Evolutionary conservation across 2,888 invertebrate genomes (phyloP).

Genomic region (Dastarcus helophoroides): DNA sequence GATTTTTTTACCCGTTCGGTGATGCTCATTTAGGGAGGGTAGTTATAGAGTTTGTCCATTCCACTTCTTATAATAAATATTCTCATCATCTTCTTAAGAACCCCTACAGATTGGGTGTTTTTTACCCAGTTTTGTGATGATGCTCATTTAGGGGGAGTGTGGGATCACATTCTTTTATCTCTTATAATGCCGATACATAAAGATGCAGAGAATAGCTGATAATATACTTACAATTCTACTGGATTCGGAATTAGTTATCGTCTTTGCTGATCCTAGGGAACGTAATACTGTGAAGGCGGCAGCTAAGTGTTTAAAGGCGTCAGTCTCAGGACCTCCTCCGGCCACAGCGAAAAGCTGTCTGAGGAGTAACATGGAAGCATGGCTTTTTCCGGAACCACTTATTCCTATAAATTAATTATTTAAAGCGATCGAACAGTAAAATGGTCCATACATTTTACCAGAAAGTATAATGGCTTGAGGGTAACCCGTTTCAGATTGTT

Average conservation of each 20-base stretch:
- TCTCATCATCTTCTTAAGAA: too few relatives aligned
- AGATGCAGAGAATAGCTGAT: too few relatives aligned
- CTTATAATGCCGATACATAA: too few relatives aligned
- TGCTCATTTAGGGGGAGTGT: too few relatives aligned
- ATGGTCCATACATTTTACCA: constrained; percentile 41
- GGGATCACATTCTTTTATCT: too few relatives aligned
- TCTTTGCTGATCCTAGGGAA: constrained; percentile 84
- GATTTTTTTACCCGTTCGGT: too few relatives aligned
- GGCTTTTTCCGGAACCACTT: constrained; percentile 89
- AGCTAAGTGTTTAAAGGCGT: constrained; percentile 90
- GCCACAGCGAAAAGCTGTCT: constrained; percentile 87
- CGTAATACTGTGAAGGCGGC: constrained; percentile 91
- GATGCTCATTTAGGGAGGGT: too few relatives aligned
- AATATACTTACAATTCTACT: constrained; percentile 68
- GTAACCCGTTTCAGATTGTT: constrained; percentile 90
- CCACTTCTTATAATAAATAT: too few relatives aligned
- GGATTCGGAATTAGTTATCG: constrained; percentile 81
- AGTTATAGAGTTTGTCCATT: too few relatives aligned
- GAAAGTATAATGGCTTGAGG: constrained; percentile 91
- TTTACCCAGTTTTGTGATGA: too few relatives aligned
- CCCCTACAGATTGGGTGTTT: too few relatives aligned
- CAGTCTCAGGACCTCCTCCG: constrained; percentile 89
- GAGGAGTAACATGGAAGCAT: constrained; percentile 81
- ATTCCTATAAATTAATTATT: constrained; percentile 46
- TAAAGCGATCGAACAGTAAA: neutral